A percentile compares a stretch with the other conserved stretches of the same genome.
phyloP scores from a whole-genome alignment of 2,888 invertebrate genomes.

The Trichopria drosophilae region DNA sequence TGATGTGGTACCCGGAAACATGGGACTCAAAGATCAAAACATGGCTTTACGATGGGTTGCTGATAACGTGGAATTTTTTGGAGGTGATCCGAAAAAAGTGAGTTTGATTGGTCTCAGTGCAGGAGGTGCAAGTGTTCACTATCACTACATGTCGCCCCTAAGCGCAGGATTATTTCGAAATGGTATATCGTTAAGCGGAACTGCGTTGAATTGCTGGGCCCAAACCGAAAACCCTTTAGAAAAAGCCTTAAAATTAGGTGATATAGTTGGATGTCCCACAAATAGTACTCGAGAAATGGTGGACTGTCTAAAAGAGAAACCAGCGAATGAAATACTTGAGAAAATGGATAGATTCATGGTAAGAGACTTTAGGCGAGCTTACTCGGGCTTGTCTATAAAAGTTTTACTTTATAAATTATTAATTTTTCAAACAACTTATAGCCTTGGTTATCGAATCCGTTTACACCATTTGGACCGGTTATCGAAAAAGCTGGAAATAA shows the following conservation, averaged over 20 bases:
- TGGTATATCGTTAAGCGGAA: slow-evolving; percentile 54
- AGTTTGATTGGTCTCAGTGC: slow-evolving; percentile 4
- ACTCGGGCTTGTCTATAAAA: slow-evolving; percentile 50
- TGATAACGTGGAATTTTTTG: slow-evolving; percentile 6
- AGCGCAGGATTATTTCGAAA: slow-evolving; percentile 32
- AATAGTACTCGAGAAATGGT: slow-evolving; percentile 61
- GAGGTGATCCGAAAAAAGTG: slow-evolving; percentile 1
- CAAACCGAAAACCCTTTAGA: slow-evolving; percentile 50
- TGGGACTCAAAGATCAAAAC: slow-evolving; percentile 70
- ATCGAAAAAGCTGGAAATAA: slow-evolving; percentile 8
- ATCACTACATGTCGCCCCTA: slow-evolving; percentile 6
- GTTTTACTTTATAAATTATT: not conserved
- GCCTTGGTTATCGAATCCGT: slow-evolving; percentile 66
- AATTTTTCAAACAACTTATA: slow-evolving; percentile 40
- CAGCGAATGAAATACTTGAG: slow-evolving; percentile 64
- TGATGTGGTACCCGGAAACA: slow-evolving; percentile 66
- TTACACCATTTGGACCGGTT: slow-evolving; percentile 68
- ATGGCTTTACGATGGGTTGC: slow-evolving; percentile 69
- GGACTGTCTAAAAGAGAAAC: slow-evolving; percentile 65
- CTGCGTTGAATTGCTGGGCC: slow-evolving; percentile 67
- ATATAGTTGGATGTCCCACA: slow-evolving; percentile 65
- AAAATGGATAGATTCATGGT: too few species aligned
- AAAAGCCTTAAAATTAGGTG: slow-evolving; percentile 64
- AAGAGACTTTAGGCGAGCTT: slow-evolving; percentile 63
- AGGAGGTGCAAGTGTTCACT: slow-evolving; percentile 9